Base-by-base conservation (phyloP, 2,113 vertebrate genomes). In the Jaculus jaculus region DNA sequence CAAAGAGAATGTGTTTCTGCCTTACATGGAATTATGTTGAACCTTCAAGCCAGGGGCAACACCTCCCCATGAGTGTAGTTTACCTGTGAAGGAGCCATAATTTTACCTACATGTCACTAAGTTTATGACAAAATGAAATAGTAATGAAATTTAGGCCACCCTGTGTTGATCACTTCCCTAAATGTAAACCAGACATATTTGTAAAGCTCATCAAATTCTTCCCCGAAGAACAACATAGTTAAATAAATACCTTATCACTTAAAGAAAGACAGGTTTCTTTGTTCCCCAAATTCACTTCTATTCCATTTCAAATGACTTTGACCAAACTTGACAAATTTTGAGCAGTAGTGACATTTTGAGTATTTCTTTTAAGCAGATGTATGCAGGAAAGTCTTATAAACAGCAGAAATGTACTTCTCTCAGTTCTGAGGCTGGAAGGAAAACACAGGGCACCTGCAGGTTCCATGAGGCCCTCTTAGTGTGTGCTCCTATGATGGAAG, bases 201-300 rank as follows among this genome's bases (percentile, higher is more conserved):
- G 6, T 47, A 88, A 85, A 69, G 23, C 75, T 85, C 42, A 39
- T 80, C 82, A 39, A 90, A 20, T 54, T 83, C 65, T 91, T 91
- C 26, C 30, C 42, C 58, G 5, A 23, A 37, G 18, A 86, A 93
- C n/a, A 84, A 39, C 65, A 21, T 37, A 81, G 47, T 73, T 5
- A 92, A 94, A 93, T 5, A 92, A 95, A 88, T 66, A 15, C 17
- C 17, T 81, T 87, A 65, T 65, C 84, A 88, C 60, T 78, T 30
- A 93, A 94, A 85, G 30, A 65, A 26, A 68, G 28, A 32, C 37
- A 54, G 39, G 18, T 17, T n/a, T 86, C 51, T 54, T 60, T 75
- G 9, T 60, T 60, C 60, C 77, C 13, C 34, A n/a, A 75, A 83
- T 68, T 71, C 3, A 21, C 23, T 80, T 87, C 77, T 58, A 32